Evolutionary conservation across 2,797 vertebrate genomes (phyloP).

Genomic region (Neomorphus geoffroyi): DNA sequence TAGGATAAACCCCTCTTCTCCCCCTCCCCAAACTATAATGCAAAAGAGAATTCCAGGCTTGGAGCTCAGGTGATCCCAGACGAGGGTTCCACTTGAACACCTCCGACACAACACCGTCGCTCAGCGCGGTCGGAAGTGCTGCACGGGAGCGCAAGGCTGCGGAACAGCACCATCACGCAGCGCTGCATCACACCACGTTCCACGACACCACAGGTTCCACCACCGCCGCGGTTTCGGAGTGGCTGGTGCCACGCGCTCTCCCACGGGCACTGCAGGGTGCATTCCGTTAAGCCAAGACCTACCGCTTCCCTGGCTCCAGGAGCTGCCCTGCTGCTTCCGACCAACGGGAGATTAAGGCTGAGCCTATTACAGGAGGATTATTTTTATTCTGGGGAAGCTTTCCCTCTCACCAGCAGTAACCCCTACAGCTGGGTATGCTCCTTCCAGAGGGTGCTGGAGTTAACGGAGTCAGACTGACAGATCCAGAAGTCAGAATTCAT

Average conservation of each 20-base stretch:
- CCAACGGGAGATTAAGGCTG: neutral
- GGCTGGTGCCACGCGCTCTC: accelerated
- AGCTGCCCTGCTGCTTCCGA: accelerated
- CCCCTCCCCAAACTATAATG: neutral
- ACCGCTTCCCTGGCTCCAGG: neutral
- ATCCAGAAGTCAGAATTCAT: accelerated
- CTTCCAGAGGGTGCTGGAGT: neutral
- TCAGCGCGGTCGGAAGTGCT: accelerated
- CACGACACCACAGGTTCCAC: accelerated
- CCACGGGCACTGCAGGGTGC: accelerated
- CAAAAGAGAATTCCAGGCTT: neutral
- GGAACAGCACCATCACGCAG: accelerated
- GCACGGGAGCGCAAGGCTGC: accelerated
- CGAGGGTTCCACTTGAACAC: neutral
- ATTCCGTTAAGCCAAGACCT: too few relatives aligned
- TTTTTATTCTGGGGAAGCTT: neutral
- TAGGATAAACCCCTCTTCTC: neutral
- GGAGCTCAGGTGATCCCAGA: neutral
- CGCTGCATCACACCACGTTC: accelerated
- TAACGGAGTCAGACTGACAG: neutral
- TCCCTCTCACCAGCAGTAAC: neutral
- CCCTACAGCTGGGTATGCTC: neutral
- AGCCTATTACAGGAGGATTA: neutral
- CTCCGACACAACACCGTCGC: accelerated
- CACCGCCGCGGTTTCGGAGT: accelerated